A percentile compares a stretch with the other conserved stretches of the same genome.
These are phyloP conservation scores for Gallinago media DNA, from an alignment of 2,113 vertebrate genomes.

Conservation along the genomic window DNA sequence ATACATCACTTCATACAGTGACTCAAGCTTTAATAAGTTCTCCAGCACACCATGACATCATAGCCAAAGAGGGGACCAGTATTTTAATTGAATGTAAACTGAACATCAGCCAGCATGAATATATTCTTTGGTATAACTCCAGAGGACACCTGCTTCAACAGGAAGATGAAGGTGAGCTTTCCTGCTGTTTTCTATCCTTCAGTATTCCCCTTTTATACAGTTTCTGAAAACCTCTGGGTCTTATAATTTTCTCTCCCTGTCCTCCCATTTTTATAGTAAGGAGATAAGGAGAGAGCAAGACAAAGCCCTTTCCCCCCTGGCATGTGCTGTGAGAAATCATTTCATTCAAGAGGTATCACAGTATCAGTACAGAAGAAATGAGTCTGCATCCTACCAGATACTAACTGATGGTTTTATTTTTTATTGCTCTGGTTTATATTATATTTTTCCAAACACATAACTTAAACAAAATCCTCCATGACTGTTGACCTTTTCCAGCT, in stretches of 20 bases:
- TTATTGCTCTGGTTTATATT: neutral
- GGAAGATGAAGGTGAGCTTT: conserved; percentile 75
- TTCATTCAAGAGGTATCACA: neutral
- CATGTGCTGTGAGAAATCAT: neutral
- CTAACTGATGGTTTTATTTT: neutral
- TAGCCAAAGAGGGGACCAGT: conserved; percentile 87
- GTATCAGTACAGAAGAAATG: neutral
- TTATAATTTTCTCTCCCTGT: neutral
- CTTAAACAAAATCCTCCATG: neutral
- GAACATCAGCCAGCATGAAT: conserved; percentile 68
- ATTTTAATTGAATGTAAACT: conserved; percentile 88
- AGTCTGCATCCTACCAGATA: neutral
- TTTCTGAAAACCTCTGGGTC: neutral
- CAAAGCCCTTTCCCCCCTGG: neutral
- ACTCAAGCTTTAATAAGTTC: conserved; percentile 45
- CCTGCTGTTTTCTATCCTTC: neutral
- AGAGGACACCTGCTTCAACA: conserved; percentile 80
- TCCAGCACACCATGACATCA: conserved; percentile 72
- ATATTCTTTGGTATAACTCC: conserved; percentile 89
- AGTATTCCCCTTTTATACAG: neutral
- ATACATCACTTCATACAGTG: conserved; percentile 53
- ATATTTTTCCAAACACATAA: neutral
- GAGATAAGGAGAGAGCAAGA: neutral
- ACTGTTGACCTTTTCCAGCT: neutral
- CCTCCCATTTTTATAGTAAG: neutral